A percentile compares a stretch with the other conserved stretches of the same genome.
Evolutionary conservation across 2,888 invertebrate genomes (phyloP).

Genomic region (Ochlodes sylvanus): DNA sequence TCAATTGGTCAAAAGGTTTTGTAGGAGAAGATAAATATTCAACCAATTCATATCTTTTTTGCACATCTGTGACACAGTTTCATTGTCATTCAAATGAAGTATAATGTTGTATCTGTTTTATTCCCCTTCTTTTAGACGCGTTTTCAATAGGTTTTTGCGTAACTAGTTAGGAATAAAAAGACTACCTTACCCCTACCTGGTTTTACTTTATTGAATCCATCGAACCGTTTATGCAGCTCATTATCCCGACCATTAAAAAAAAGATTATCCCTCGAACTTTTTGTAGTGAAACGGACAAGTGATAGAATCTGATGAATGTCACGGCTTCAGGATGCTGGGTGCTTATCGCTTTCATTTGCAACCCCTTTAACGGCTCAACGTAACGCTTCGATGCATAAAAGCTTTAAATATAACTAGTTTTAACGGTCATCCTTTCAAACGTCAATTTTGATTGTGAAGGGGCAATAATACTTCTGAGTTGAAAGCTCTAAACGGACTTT

Average conservation of each 20-base stretch:
- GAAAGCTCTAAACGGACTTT: slow-evolving; percentile 9
- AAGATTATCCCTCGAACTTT: slow-evolving; percentile 14
- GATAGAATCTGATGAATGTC: neutral
- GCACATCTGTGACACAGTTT: too few relatives aligned
- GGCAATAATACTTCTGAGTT: slow-evolving; percentile 1
- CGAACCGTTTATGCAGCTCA: slow-evolving; percentile 11
- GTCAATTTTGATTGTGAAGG: slow-evolving; percentile 1
- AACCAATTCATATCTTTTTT: too few relatives aligned
- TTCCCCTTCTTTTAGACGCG: too few relatives aligned
- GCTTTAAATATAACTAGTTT: slow-evolving; percentile 60
- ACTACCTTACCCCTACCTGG: too few relatives aligned
- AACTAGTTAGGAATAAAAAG: too few relatives aligned
- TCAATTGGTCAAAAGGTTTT: too few relatives aligned
- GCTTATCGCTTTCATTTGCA: slow-evolving; percentile 53
- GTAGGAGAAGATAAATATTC: too few relatives aligned
- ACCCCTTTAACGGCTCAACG: slow-evolving; percentile 68
- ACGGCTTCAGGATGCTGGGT: slow-evolving; percentile 24
- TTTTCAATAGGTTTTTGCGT: too few relatives aligned
- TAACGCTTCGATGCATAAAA: slow-evolving; percentile 37
- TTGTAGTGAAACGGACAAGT: neutral
- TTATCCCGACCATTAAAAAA: slow-evolving; percentile 3
- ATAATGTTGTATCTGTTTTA: too few relatives aligned
- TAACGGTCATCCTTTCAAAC: slow-evolving; percentile 58
- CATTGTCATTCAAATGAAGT: too few relatives aligned
- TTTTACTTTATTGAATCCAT: neutral